These are phyloP conservation scores for Nymphalis polychloros DNA, from an alignment of 2,888 invertebrate species.

Conservation along the genomic window DNA sequence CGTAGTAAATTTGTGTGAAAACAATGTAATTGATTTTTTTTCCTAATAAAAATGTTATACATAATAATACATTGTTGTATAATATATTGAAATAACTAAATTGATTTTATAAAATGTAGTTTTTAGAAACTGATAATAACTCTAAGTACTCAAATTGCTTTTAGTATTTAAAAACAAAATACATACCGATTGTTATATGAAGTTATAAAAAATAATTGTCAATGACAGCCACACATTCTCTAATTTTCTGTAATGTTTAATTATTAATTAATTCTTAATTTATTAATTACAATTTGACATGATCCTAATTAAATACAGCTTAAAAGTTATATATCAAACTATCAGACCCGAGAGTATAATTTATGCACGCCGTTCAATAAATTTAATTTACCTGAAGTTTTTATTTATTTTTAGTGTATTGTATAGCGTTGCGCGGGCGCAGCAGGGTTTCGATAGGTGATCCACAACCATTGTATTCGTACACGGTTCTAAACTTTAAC, in stretches of 20 bases:
- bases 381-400: slow-evolving; percentile 77
- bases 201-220: too few species aligned
- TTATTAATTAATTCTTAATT: too few species aligned
- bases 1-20: slow-evolving; percentile 39
- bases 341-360: slow-evolving; percentile 11
- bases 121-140: too few species aligned
- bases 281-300: neutral
- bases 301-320: neutral
- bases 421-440: slow-evolving; percentile 64
- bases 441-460: slow-evolving; percentile 65
- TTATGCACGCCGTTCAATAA: slow-evolving; percentile 53
- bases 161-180: too few species aligned
- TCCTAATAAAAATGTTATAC: too few species aligned
- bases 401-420: slow-evolving; percentile 72
- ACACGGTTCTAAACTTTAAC: slow-evolving; percentile 59
- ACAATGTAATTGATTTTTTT: slow-evolving; percentile 13
- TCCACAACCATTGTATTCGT: slow-evolving; percentile 70
- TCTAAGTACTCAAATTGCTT: too few species aligned
- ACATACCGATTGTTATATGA: too few species aligned
- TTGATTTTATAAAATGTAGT: too few species aligned
- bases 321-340: neutral
- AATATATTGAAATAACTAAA: too few species aligned
- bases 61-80: neutral
- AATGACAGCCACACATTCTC: neutral
- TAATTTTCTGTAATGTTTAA: neutral